Evolutionary conservation across 2,888 invertebrate species (phyloP), one percentile per base, ranked within the genome.

Genomic region (Phyllotreta striolata): DNA sequence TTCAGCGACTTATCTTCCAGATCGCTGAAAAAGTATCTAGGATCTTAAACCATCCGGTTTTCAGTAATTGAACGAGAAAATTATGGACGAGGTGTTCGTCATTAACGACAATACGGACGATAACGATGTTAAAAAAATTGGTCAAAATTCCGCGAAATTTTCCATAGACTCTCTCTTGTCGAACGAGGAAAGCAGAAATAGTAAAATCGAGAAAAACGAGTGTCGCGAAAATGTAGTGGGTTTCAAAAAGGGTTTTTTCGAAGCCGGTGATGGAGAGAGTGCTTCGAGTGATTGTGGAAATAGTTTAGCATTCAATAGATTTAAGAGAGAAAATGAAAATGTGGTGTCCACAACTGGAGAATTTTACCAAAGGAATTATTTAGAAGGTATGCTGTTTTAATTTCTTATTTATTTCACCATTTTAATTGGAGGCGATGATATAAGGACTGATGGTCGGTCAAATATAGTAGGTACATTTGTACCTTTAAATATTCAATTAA

Each of bases 101-200:
- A 7, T 52, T 13, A 49, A 55, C 39, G 65, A 65, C 12, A 47
- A 46, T 34, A 52, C 13, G 0, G 44, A 8, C 1, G 52, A 58
- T 34, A 58, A 52, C 40, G 63, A 61, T n/a, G 56, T 39, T 41
- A 70, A 63, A 58, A 69, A 63, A 43, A 63, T 60, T 14, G 43
- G 63, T 13, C 65, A 67, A 55, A 75, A 74, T 52, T 72, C 73
- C 1, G 75, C 73, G 46, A 78, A 71, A 59, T 79, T 79, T 67
- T 74, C 76, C 1, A 79, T 79, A 10, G 79, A 79, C 57, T 76
- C 79, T 0, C 44, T 69, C 4, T 67, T 79, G 35, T 69, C 77
- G 38, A 71, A 75, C 4, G 55, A 34, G 12, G 56, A 13, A 10
- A n/a, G 10, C 13, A 54, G 34, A 34, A 49, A 34, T 8, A 51